Evolutionary conservation across 2,888 invertebrate genomes (phyloP).

Genomic region (Nephrotoma appendiculata): DNA sequence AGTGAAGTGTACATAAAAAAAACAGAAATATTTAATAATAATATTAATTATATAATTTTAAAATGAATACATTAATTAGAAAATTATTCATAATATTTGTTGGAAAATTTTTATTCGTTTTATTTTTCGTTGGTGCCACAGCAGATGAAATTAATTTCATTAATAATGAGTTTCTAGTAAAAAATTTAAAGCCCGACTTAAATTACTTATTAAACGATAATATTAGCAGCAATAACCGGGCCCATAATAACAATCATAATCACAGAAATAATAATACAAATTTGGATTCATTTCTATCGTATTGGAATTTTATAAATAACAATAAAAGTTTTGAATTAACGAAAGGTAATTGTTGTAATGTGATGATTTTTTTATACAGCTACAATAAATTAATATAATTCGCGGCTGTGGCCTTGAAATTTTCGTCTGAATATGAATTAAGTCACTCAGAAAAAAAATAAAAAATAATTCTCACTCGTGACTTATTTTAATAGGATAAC

Average conservation of each 20-base stretch:
- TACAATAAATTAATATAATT: neutral
- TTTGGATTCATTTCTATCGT: neutral
- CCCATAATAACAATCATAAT: neutral
- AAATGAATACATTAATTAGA: neutral
- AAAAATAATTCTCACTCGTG: neutral
- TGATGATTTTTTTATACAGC: neutral
- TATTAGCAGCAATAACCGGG: neutral
- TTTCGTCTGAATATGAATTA: neutral
- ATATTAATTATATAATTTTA: neutral
- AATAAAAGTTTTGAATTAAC: neutral
- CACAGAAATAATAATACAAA: neutral
- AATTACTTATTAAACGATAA: neutral
- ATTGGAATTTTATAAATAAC: neutral
- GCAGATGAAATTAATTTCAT: neutral
- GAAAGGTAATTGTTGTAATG: neutral
- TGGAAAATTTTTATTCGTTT: neutral
- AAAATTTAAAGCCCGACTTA: slow-evolving; percentile 8
- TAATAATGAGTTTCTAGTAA: slow-evolving; percentile 6
- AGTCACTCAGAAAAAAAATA: neutral
- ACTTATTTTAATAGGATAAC: neutral
- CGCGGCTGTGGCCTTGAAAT: neutral
- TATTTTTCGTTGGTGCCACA: neutral
- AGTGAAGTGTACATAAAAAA: neutral
- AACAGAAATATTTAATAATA: neutral
- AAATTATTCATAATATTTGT: neutral